These are phyloP conservation scores for Theonella swinhoei DNA, from an alignment of 37 sponge, comb jelly and placozoan species.

Conservation along the genomic window DNA sequence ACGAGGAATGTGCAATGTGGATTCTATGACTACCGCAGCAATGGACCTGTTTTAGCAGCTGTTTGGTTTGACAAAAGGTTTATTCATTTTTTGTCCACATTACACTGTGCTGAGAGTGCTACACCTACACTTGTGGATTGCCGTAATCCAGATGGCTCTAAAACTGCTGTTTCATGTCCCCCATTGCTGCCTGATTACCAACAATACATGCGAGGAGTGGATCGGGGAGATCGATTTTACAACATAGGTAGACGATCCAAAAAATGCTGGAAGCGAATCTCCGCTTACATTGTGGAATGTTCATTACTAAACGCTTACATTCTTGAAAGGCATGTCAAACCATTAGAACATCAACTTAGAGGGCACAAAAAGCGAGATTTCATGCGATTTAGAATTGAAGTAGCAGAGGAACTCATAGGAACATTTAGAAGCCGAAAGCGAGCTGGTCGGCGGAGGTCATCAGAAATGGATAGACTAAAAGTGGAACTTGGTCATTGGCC, in stretches of 20 bases:
- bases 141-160: neutral
- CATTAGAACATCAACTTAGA: neutral
- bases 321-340: slow-evolving; percentile 1
- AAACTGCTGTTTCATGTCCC: slow-evolving; percentile 18
- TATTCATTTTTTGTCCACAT: slow-evolving; percentile 44
- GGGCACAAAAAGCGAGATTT: slow-evolving; percentile 10
- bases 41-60: slow-evolving; percentile 31
- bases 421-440: slow-evolving; percentile 3
- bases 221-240: slow-evolving; percentile 41
- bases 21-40: slow-evolving; percentile 23
- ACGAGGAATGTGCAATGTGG: slow-evolving; percentile 13
- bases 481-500: neutral
- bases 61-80: slow-evolving; percentile 34
- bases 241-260: slow-evolving; percentile 26
- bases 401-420: slow-evolving; percentile 13
- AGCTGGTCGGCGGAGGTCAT: neutral
- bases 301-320: slow-evolving; percentile 44
- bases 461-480: slow-evolving; percentile 1
- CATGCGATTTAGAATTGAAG: slow-evolving; percentile 10
- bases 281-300: slow-evolving; percentile 19
- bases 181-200: slow-evolving; percentile 33
- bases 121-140: neutral
- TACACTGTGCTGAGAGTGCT: neutral
- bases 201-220: slow-evolving; percentile 55
- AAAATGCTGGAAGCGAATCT: slow-evolving; percentile 57